Evolutionary conservation across 2,888 invertebrate genomes (phyloP), one percentile per base, ranked within the genome.

Genomic region (Latrodectus hesperus): DNA sequence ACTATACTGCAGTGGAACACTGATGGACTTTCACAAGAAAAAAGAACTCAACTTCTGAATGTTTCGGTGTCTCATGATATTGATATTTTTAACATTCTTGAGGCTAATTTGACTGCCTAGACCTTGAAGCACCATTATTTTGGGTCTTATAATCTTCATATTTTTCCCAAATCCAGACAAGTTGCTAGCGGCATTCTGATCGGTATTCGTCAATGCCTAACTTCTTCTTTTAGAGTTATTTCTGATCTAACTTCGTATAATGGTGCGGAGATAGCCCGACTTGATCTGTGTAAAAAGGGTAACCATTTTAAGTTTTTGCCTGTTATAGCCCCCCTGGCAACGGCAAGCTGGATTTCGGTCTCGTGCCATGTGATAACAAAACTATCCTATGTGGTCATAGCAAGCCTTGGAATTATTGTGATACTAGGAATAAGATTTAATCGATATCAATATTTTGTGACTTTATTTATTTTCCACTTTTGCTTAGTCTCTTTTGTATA

Each of bases 261-360:
- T 60, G 64, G 60, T 2, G 38, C 17, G 17, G 77, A 77, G 51
- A 77, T 77, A 14, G 67, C 53, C 17, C n/a, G 52, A 77, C 52
- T 67, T 12, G 11, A 68, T 3, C 9, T 52, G 65, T 76, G 64
- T 52, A 53, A 67, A 8, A 22, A n/a, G 16, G 53, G 53, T 17
- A 68, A 77, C 5, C 52, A 67, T 51, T 79, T 70, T 60, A 55
- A 79, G 17, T 70, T 70, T 70, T 38, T 16, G 38, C n/a, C 53
- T 70, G 71, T 26, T 79, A n/a, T 60, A 71, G 70, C 70, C 55
- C 67, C 12, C 52, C 67, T 52, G 22, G 51, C 10, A 70, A 70
- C n/a, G 49, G 55, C 71, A 79, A 52, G 71, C 70, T 79, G 26
- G 60, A 71, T 22, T 71, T 60, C 71, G 6, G 38, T 22, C n/a